Evolutionary conservation across 1,140 invertebrate genomes (phyloP), one percentile per base, ranked within the genome.

Genomic region (Microplitis demolitor): DNA sequence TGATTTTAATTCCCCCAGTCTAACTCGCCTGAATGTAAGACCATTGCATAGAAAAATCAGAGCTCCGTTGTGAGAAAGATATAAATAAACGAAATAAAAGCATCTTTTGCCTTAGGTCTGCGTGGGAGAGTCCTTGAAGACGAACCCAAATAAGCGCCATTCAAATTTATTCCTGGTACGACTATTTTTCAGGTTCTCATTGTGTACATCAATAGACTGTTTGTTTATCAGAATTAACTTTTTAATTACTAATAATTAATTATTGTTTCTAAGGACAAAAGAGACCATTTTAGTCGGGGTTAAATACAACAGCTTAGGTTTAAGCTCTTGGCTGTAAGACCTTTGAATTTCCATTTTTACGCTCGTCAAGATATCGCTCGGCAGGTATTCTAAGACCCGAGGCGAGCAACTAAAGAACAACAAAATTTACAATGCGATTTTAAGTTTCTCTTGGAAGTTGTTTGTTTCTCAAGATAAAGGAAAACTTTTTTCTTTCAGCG

Each of bases 61-160:
- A 24, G 39, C 54, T 50, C 68, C 73, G 63, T 69, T 68, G 77
- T 78, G 73, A 74, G 75, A 68, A 34, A 71, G 58, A 53, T 33
- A 72, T 62, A 71, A 11, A 58, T 62, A 56, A 45, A 24, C 24
- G 24, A 24, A 24, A 74, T 74, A 76, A 77, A 71, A 73, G 60
- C 69, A 75, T 62, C 76, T 66, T 69, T 74, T 71, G 67, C 62
- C 56, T 39, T 5, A 39, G 9, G 14, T 34, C 39, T 72, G 79
- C 79, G 80, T 81, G 80, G 80, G 80, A 81, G 75, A 80, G 77
- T 80, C 76, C 75, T 79, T 79, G 77, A 39, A 67, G 70, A 74
- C 71, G 75, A 77, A 72, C 77, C 50, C 9, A 60, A 34, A 60
- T 24, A 60, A 60, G 16, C 53, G 14, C 69, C 77, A 81, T 81